phyloP scores from a whole-genome alignment of 2,888 invertebrate genomes.

The Chloroclystis v-ata region DNA sequence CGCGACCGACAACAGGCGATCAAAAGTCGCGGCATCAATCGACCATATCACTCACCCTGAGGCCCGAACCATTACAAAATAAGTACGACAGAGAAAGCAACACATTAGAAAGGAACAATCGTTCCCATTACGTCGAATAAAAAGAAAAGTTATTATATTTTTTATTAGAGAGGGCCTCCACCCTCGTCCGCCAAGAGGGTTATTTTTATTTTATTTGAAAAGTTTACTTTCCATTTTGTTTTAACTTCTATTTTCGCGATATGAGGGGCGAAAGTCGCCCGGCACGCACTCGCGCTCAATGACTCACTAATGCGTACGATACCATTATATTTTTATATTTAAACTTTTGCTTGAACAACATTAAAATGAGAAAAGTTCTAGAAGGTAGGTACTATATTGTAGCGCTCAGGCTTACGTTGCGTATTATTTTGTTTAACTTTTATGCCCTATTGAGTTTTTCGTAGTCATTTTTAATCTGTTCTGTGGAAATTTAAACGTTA shows the following conservation, averaged over 20 bases:
- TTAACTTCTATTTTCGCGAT: conserved; percentile 73
- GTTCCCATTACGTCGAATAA: conserved; percentile 76
- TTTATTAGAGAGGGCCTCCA: conserved; percentile 75
- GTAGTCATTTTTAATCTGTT: too few species aligned
- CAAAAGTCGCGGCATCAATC: conserved; percentile 17
- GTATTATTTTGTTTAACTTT: conserved; percentile 14
- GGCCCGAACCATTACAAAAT: conserved; percentile 55
- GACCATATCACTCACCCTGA: conserved; percentile 31
- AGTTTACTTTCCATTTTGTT: conserved; percentile 77
- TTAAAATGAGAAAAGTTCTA: conserved; percentile 75
- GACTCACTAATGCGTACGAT: conserved; percentile 75
- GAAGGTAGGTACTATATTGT: conserved; percentile 57
- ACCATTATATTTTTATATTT: conserved; percentile 77
- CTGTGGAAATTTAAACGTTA: too few species aligned
- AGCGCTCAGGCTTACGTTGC: conserved; percentile 12
- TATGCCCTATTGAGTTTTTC: conserved; percentile 12
- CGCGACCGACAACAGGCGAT: conserved; percentile 1
- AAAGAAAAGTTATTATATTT: conserved; percentile 79
- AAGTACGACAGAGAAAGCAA: conserved; percentile 61
- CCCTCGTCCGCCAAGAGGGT: conserved; percentile 75
- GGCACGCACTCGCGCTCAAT: conserved; percentile 67
- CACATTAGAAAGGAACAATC: conserved; percentile 71
- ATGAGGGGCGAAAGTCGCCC: conserved; percentile 63
- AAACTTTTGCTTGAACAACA: conserved; percentile 72
- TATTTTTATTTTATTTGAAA: conserved; percentile 78